Conservation (phyloP, 1,140 invertebrate species). For the Hypsibius dujardini region DNA sequence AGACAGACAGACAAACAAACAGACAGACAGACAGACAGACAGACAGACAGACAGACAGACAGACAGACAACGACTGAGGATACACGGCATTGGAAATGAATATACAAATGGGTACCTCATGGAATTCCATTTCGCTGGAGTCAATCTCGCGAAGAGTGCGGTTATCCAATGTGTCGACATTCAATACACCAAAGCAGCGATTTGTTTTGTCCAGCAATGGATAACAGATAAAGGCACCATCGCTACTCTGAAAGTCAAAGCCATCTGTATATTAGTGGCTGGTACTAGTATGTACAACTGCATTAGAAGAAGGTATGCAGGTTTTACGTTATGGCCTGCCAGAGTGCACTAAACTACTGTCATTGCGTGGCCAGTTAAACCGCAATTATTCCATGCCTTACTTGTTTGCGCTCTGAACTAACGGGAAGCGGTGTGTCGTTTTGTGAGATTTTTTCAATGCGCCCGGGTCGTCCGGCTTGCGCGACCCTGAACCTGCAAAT, state of each 20-base stretch:
- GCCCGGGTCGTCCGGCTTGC: not conserved
- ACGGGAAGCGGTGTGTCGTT: not conserved
- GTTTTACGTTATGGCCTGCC: not conserved
- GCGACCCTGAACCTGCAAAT: not conserved
- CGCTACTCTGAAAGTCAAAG: not conserved
- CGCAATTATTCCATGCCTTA: not conserved
- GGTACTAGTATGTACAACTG: not conserved
- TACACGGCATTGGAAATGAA: not conserved
- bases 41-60: too few relatives aligned
- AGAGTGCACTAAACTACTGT: not conserved
- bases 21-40: too few relatives aligned
- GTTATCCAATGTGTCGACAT: not conserved
- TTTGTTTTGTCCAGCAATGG: not conserved
- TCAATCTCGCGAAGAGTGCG: not conserved
- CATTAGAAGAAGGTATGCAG: not conserved
- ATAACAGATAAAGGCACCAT: slow-evolving; percentile 4
- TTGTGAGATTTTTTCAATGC: too few relatives aligned
- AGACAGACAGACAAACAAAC: too few relatives aligned
- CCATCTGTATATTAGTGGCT: not conserved
- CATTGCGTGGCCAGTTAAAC: too few relatives aligned
- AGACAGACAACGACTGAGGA: too few relatives aligned
- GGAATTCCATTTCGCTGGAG: not conserved
- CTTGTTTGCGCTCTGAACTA: not conserved
- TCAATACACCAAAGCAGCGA: not conserved
- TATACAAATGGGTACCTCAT: not conserved